Base-by-base conservation (phyloP, 2,888 invertebrate species). In the Atherix ibis region DNA sequence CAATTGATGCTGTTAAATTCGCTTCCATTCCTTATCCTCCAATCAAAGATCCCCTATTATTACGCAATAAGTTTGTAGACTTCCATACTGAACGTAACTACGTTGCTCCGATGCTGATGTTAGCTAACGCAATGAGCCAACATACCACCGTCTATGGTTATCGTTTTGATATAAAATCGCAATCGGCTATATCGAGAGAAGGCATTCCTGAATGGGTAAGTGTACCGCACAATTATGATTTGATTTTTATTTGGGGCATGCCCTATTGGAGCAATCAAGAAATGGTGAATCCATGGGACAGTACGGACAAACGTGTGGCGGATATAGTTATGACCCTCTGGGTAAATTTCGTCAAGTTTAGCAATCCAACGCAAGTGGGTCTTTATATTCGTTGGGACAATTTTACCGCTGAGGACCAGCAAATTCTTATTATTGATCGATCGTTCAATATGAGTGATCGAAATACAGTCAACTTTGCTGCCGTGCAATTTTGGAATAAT, bases 401-500 rank as follows among this genome's bases (percentile, higher is more conserved):
- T 5, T 83, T 76, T 48, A 71, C 70, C 39, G 62, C 65, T 26
- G 72, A 74, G 12, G 70, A 67, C 44, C 81, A 80, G 1, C 73
- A 75, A 0, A 71, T 78, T 47, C 64, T 83, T 35, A 73, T 82
- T 17, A 74, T 85, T 31, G 78, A 83, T 51, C 69, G 76, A 32
- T 79, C 73, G 46, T 80, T 83, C 48, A 76, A 77, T 40, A 82
- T 83, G 74, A 78, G 76, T 45, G 71, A 75, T 44, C 56, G 70
- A 0, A 64, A 63, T 3, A 69, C 65, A 18, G 65, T 83, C 18
- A 78, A 83, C 57, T 80, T 81, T 48, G 78, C 76, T 49, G 73
- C 79, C 15, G 71, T 83, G 42, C 74, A 76, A 41, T 85, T 85
- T 59, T 85, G 85, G 85, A 81, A 82, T 46, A 73, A 78, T 40